Percentiles rank a stretch among this genome's conserved stretches.
These are phyloP conservation scores for Suncus etruscus DNA, from an alignment of 2,113 vertebrate genomes.

Conservation along the genomic window DNA sequence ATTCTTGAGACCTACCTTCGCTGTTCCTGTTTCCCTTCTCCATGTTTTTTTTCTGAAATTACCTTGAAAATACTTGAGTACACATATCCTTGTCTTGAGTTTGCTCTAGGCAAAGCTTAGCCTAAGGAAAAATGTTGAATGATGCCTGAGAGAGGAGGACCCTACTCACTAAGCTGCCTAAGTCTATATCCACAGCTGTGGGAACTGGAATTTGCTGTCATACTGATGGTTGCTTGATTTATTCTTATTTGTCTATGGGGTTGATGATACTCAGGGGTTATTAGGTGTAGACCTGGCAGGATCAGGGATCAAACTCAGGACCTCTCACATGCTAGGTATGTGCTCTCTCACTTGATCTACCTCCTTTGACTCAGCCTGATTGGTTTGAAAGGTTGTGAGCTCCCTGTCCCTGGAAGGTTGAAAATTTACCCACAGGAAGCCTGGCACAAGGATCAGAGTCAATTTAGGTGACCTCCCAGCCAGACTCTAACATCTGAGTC, in stretches of 20 bases:
- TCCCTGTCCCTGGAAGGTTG: not conserved
- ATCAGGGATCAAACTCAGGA: too few relatives aligned
- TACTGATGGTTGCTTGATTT: too few relatives aligned
- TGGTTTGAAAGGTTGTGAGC: slow-evolving; percentile 1
- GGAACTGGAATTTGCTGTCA: not conserved
- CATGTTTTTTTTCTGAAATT: not conserved
- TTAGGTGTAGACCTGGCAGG: too few relatives aligned
- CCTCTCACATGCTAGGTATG: too few relatives aligned
- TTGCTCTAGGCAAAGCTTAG: not conserved
- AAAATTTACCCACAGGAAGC: not conserved
- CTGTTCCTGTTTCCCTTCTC: not conserved
- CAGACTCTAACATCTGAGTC: slow-evolving; percentile 58
- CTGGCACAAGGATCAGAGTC: not conserved
- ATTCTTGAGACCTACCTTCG: not conserved
- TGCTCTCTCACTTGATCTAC: not conserved
- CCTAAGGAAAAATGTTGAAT: not conserved
- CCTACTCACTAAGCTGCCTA: too few relatives aligned
- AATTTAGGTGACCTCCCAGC: slow-evolving; percentile 69
- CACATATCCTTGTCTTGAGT: not conserved
- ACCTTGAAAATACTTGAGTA: not conserved
- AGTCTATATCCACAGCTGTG: not conserved
- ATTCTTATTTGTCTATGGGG: too few relatives aligned
- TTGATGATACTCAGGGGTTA: too few relatives aligned
- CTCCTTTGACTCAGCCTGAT: too few relatives aligned
- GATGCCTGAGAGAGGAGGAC: not conserved